Evolutionary conservation across 2,113 vertebrate genomes (phyloP).

Genomic region (Hyperopisus bebe): DNA sequence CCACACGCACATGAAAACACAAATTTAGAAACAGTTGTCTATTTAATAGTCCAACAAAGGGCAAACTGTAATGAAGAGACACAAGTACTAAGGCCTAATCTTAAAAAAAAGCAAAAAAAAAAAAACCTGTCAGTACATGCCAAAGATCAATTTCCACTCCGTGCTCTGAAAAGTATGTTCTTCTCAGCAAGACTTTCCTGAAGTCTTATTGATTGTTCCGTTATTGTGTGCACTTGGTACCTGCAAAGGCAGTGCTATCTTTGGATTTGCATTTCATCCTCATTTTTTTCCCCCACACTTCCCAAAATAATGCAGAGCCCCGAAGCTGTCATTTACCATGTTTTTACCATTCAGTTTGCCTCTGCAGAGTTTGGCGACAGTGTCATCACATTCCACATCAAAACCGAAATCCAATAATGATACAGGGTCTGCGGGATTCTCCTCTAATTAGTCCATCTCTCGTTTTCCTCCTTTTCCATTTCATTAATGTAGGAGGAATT

Average conservation of each 20-base stretch:
- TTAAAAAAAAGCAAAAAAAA: constrained; percentile 10
- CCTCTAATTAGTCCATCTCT: constrained; percentile 28
- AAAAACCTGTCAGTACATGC: not conserved
- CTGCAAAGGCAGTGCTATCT: constrained; percentile 8
- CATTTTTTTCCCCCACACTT: not conserved
- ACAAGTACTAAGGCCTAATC: not conserved
- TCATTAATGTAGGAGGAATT: constrained; percentile 42
- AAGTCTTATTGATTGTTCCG: constrained; percentile 5
- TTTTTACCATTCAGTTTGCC: constrained; percentile 8
- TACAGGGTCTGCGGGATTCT: constrained; percentile 28
- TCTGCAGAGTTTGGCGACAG: not conserved
- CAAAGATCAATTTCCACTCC: constrained; percentile 16
- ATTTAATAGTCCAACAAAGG: not conserved
- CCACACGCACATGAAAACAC: not conserved
- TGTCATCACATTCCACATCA: constrained; percentile 24
- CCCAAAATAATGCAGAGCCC: constrained; percentile 19
- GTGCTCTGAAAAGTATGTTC: not conserved
- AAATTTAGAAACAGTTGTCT: not conserved
- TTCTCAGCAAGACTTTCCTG: not conserved
- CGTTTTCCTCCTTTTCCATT: constrained; percentile 30
- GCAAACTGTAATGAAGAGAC: constrained; percentile 5
- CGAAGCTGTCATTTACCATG: constrained; percentile 14
- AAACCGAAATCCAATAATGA: constrained; percentile 29
- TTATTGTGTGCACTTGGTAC: constrained; percentile 7
- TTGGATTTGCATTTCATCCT: constrained; percentile 20